A percentile compares a stretch with the other conserved stretches of the same genome.
Conservation (phyloP, 2,797 vertebrate genomes). For the Lagodon rhomboides region DNA sequence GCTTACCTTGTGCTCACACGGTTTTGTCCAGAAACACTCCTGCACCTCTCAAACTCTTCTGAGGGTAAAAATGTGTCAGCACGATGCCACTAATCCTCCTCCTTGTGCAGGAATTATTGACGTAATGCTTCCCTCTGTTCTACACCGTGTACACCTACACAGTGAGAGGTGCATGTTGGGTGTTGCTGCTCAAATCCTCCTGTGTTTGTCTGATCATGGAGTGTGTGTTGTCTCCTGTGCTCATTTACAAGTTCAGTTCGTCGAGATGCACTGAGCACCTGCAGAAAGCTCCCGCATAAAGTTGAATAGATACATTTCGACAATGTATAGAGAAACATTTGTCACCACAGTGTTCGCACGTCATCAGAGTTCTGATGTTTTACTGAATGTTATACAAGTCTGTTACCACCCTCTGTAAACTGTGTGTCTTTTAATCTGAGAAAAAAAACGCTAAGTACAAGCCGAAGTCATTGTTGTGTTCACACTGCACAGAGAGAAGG, state of each 20-base stretch:
- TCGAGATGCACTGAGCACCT: constrained; percentile 22
- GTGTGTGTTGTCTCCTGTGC: constrained; percentile 18
- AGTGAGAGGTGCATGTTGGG: constrained; percentile 41
- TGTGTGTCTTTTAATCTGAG: constrained; percentile 27
- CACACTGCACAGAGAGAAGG: constrained; percentile 18
- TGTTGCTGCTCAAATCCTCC: constrained; percentile 41
- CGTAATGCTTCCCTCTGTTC: constrained; percentile 10
- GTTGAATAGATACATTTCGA: constrained; percentile 52
- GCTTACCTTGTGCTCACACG: constrained; percentile 35
- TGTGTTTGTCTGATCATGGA: constrained; percentile 32
- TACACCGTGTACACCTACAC: neutral
- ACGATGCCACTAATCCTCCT: constrained; percentile 5
- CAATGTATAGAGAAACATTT: constrained; percentile 33
- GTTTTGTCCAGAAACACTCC: constrained; percentile 40
- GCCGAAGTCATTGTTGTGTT: constrained; percentile 28
- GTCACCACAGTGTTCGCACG: constrained; percentile 31
- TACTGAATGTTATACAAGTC: constrained; percentile 45
- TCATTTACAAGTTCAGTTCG: constrained; percentile 34
- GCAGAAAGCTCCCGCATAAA: constrained; percentile 25
- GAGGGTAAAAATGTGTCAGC: neutral
- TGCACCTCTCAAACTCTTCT: constrained; percentile 36
- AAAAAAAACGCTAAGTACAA: constrained; percentile 19
- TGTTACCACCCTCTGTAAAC: constrained; percentile 56
- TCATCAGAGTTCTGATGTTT: constrained; percentile 38
- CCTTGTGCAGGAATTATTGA: constrained; percentile 20